These are phyloP conservation scores for Mesocricetus auratus DNA, from an alignment of 2,113 vertebrate species.

Conservation along the genomic window DNA sequence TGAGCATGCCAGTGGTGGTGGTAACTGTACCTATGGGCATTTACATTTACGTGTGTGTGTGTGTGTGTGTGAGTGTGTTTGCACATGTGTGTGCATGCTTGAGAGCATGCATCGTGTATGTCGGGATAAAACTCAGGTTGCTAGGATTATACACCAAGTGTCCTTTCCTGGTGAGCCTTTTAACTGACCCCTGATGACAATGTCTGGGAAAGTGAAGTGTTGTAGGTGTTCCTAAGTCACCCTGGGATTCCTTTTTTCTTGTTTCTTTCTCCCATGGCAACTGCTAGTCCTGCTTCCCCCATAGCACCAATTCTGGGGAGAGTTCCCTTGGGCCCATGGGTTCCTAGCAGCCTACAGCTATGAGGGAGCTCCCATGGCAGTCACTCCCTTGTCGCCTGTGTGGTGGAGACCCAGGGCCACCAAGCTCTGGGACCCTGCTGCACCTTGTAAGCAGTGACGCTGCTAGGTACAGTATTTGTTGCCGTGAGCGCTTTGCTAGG, in stretches of 20 bases:
- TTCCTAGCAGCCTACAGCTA: background rate
- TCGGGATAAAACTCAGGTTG: background rate
- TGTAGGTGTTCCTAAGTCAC: no score
- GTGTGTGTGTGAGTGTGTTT: background rate
- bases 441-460: background rate
- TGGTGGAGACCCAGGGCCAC: background rate
- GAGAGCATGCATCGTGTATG: no score
- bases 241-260: background rate
- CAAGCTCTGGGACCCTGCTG: background rate
- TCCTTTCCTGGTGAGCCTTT: background rate
- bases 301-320: fast-evolving
- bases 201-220: no score
- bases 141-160: background rate
- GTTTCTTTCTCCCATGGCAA: background rate
- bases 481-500: background rate
- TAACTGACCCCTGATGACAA: background rate
- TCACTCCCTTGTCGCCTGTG: background rate
- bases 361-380: background rate
- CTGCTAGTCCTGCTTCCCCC: background rate
- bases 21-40: background rate
- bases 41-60: background rate
- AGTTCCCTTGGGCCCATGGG: background rate
- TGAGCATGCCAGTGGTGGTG: background rate
- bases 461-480: background rate
- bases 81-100: background rate